phyloP scores from a whole-genome alignment of 2,113 vertebrate species.

The Tringa solitaria region DNA sequence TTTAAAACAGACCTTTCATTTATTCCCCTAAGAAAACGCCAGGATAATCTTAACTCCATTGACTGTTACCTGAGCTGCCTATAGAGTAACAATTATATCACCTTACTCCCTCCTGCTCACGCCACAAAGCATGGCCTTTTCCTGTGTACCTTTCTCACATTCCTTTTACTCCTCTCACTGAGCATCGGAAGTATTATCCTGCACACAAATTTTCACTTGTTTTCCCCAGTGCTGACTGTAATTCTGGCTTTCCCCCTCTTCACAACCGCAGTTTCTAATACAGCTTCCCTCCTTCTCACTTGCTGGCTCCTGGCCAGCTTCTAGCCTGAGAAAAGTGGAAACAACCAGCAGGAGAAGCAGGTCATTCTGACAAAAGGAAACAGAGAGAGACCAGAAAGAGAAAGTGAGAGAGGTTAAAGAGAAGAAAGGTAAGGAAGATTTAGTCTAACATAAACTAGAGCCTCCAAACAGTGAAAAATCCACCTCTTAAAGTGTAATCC shows the following conservation, averaged over 20 bases:
- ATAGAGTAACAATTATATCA: not conserved
- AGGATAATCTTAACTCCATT: conserved; percentile 2
- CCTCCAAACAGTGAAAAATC: not conserved
- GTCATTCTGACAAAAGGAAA: conserved; percentile 53
- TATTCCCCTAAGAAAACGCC: not conserved
- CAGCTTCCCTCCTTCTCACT: conserved; percentile 3
- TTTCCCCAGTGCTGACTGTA: not conserved
- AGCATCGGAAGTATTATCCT: not conserved
- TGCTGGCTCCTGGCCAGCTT: conserved; percentile 54
- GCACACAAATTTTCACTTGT: not conserved
- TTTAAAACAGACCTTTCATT: not conserved
- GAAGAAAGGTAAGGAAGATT: not conserved
- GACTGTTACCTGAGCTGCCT: conserved; percentile 27
- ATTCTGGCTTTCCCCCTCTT: not conserved
- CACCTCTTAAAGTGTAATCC: not conserved
- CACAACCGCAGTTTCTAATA: not conserved
- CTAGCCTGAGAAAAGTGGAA: conserved; percentile 57
- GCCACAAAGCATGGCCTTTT: not conserved
- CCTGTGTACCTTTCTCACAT: not conserved
- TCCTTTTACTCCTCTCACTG: not conserved
- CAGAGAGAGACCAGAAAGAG: not conserved
- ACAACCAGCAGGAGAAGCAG: conserved; percentile 53
- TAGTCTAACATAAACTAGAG: not conserved
- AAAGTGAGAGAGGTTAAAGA: conserved; percentile 30
- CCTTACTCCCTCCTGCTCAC: not conserved